Conservation (phyloP, 1,140 invertebrate species). For the Saccostrea echinata region DNA sequence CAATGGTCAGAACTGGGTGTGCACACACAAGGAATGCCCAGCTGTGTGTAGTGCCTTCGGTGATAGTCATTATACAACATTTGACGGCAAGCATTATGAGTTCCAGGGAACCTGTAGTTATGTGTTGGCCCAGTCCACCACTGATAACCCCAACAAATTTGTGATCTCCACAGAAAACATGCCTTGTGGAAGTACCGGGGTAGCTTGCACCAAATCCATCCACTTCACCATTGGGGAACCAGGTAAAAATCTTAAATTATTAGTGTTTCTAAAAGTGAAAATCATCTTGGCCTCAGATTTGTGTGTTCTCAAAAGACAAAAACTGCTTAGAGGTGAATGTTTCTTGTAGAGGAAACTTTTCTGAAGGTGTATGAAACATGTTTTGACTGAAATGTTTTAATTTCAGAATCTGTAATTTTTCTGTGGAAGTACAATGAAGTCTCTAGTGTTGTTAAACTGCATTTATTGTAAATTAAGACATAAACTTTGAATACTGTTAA, state of each 20-base stretch:
- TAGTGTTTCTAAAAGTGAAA: no score
- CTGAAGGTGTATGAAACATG: no score
- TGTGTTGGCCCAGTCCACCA: slow-evolving; percentile 85
- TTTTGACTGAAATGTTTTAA: no score
- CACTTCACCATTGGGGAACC: slow-evolving; percentile 82
- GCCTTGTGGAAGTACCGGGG: slow-evolving; percentile 91
- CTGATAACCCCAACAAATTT: slow-evolving; percentile 63
- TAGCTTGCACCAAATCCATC: slow-evolving; percentile 92
- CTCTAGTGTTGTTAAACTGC: no score
- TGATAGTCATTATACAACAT: slow-evolving; percentile 89
- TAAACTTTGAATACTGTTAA: no score
- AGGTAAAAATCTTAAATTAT: slow-evolving; percentile 40
- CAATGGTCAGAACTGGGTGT: slow-evolving; percentile 71
- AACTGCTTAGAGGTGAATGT: no score
- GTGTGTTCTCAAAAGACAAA: no score
- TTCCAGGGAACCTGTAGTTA: slow-evolving; percentile 94
- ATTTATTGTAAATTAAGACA: no score
- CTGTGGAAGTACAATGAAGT: no score
- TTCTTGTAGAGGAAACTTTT: no score
- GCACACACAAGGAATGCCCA: slow-evolving; percentile 77
- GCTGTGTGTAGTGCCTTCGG: slow-evolving; percentile 84
- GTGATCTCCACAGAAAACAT: slow-evolving; percentile 84
- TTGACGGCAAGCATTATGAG: slow-evolving; percentile 90
- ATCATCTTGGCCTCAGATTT: no score
- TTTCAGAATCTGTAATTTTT: no score